Conservation (phyloP, 2,113 vertebrate genomes). For the human region DNA sequence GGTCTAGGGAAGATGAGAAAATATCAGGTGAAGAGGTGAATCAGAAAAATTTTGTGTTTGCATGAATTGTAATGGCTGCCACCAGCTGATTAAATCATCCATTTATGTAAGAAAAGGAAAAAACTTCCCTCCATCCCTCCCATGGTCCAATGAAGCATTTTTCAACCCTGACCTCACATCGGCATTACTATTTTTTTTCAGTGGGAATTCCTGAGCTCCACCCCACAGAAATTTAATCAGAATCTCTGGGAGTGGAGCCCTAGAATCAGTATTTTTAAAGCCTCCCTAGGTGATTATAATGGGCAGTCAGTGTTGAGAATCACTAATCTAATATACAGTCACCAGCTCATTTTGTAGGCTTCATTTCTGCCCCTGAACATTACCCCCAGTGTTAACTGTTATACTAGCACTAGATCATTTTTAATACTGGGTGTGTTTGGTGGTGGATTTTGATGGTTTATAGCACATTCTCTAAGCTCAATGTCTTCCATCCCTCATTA, state of each 20-base stretch:
- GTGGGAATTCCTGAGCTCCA: background rate
- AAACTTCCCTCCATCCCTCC: background rate
- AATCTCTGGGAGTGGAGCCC: slow-evolving; percentile 34
- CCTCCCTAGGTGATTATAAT: slow-evolving; percentile 64
- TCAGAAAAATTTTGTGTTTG: background rate
- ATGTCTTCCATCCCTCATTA: slow-evolving; percentile 51
- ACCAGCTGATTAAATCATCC: background rate
- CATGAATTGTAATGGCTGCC: background rate
- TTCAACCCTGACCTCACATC: background rate
- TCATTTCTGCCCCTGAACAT: slow-evolving; percentile 35
- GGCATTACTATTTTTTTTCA: background rate
- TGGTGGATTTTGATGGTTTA: slow-evolving; percentile 40
- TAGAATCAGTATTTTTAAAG: slow-evolving; percentile 44
- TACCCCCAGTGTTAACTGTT: background rate
- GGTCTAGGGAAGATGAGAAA: background rate
- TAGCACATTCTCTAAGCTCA: slow-evolving; percentile 20
- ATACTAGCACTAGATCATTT: slow-evolving; percentile 34
- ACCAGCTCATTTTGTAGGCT: slow-evolving; percentile 39
- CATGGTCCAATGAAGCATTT: background rate
- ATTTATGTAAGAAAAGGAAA: background rate
- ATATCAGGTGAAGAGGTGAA: background rate
- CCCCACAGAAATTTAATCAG: slow-evolving; percentile 19
- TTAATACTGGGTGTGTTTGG: slow-evolving; percentile 31
- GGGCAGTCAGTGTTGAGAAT: slow-evolving; percentile 54
- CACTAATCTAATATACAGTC: slow-evolving; percentile 33